Conservation (phyloP, 2,888 invertebrate species). For the Bellardia bayeri region DNA sequence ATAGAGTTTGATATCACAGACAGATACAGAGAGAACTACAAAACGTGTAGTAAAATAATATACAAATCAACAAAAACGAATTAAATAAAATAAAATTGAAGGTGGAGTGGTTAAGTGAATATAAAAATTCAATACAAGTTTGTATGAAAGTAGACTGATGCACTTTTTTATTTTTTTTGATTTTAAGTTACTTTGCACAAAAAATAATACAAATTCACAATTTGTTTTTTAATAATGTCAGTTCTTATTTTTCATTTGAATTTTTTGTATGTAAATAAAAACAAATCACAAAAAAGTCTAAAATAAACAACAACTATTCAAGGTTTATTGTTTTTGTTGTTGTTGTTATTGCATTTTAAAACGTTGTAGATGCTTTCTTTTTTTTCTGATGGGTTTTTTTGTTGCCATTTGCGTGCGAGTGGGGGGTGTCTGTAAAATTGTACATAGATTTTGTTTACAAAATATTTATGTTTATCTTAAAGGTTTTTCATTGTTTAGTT, state of each 20-base stretch:
- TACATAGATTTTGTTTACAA: slow-evolving; percentile 55
- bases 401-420: slow-evolving; percentile 16
- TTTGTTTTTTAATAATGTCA: slow-evolving; percentile 27
- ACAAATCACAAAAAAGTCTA: slow-evolving; percentile 29
- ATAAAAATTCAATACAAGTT: neutral
- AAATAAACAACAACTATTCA: slow-evolving; percentile 47
- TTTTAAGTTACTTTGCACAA: neutral
- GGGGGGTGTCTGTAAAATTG: slow-evolving; percentile 25
- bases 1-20: slow-evolving; percentile 51
- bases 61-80: slow-evolving; percentile 36
- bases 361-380: slow-evolving; percentile 16
- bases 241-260: slow-evolving; percentile 23
- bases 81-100: neutral
- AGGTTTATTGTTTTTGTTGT: slow-evolving; percentile 42
- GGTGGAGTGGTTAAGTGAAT: slow-evolving; percentile 16
- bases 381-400: slow-evolving; percentile 7
- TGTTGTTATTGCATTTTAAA: slow-evolving; percentile 14
- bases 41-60: slow-evolving; percentile 54
- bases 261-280: slow-evolving; percentile 43
- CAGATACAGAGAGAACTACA: slow-evolving; percentile 64
- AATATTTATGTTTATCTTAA: slow-evolving; percentile 59
- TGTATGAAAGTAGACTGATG: neutral
- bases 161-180: slow-evolving; percentile 14
- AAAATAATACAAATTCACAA: neutral
- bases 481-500: slow-evolving; percentile 56